phyloP scores from a whole-genome alignment of 2,888 invertebrate genomes.

The Nycteola revayana region DNA sequence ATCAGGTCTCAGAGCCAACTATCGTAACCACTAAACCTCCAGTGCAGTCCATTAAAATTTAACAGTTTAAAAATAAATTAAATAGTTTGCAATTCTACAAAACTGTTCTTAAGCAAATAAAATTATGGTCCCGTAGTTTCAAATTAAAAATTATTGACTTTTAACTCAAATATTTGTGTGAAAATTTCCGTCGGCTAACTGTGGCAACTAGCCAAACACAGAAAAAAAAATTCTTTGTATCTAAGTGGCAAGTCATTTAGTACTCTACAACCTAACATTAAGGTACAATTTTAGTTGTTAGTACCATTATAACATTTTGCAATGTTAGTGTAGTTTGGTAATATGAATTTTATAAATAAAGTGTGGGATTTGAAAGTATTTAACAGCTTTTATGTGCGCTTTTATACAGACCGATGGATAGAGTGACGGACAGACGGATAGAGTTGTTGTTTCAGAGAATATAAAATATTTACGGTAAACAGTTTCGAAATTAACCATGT shows the following conservation, averaged over 20 bases:
- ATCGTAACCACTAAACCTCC: too few relatives aligned
- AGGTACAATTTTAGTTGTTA: constrained; percentile 20
- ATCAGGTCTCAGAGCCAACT: too few relatives aligned
- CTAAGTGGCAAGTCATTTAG: too few relatives aligned
- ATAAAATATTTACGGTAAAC: too few relatives aligned
- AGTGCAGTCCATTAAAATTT: too few relatives aligned
- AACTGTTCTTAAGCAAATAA: constrained; percentile 6
- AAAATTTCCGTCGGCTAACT: constrained; percentile 47
- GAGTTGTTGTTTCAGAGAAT: too few relatives aligned
- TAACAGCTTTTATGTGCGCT: constrained; percentile 22
- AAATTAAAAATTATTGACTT: constrained; percentile 45
- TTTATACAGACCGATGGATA: constrained; percentile 19
- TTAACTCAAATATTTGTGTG: constrained; percentile 59
- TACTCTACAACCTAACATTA: constrained; percentile 35
- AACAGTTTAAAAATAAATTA: too few relatives aligned
- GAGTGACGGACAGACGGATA: too few relatives aligned
- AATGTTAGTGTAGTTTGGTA: constrained; percentile 40
- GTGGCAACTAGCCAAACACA: constrained; percentile 65
- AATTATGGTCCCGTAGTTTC: constrained; percentile 10
- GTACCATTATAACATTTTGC: too few relatives aligned
- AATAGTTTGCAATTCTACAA: too few relatives aligned
- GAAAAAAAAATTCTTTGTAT: too few relatives aligned
- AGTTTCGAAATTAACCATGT: too few relatives aligned
- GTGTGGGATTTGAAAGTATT: constrained; percentile 61
- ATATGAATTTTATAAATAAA: constrained; percentile 69